Evolutionary conservation across 2,113 vertebrate genomes (phyloP), one percentile per base, ranked within the genome.

Genomic region (Phycodurus eques): DNA sequence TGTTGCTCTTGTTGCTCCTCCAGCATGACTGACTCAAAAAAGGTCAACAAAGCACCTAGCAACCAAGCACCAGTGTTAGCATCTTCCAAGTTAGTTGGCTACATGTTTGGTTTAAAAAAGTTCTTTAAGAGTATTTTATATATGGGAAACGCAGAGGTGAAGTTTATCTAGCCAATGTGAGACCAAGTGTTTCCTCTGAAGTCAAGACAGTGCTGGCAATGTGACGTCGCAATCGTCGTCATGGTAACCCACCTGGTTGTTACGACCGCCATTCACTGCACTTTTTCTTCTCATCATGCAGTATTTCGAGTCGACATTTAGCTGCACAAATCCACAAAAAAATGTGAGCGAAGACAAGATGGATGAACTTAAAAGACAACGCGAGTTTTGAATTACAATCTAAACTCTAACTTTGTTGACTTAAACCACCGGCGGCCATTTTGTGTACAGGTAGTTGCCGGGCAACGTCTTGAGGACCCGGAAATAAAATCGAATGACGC

Each of bases 1-100:
- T 80, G 82, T 6, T 62, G 51, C 59, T 59, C 42, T 8, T 80
- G 83, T 7, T 65, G 53, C 63, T 88, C 82, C n/a, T 84, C 67
- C 20, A 54, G n/a, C 85, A 88, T 81, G 2, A 12, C 56, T 65
- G 33, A 42, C 51, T 39, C 35, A 5, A 33, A 64, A n/a, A 64
- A 43, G 39, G 19, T 64, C 0, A 64, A 43, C 39, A 1, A 8
- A 61, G 31, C 14, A 61, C 59, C 31, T 35, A 61, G 59, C 31
- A 61, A 61, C 33, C 31, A 61, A 35, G 35, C 31, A 8, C 33
- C 14, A 61, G 59, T 19, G 59, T 61, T 61, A 17, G 59, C 31
- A 35, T 61, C 31, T 61, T 10, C 14, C 56, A 59, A 59, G 22
- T 22, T 7, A 17, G 6, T 61, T 8, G 27, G 56, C 31, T 19